These are phyloP conservation scores for Xestia c-nigrum DNA, from an alignment of 2,888 invertebrate species.

Conservation along the genomic window DNA sequence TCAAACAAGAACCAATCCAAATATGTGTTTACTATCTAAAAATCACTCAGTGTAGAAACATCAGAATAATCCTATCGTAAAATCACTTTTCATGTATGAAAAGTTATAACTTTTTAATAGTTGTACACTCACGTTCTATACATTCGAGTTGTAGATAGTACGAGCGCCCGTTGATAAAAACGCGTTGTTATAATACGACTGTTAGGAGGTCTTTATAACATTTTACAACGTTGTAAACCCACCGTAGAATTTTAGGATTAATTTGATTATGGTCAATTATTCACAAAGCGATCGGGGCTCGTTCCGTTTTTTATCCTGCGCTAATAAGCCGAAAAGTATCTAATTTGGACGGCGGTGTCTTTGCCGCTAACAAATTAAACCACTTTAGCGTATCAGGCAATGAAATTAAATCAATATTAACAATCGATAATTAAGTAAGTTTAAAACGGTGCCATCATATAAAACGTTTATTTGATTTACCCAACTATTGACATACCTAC, in stretches of 20 bases:
- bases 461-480: slow-evolving; percentile 78
- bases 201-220: slow-evolving; percentile 88
- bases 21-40: slow-evolving; percentile 61
- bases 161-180: slow-evolving; percentile 72
- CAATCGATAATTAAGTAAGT: slow-evolving; percentile 89
- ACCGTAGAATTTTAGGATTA: slow-evolving; percentile 90
- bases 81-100: slow-evolving; percentile 33
- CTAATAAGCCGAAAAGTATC: slow-evolving; percentile 90
- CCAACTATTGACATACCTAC: slow-evolving; percentile 71
- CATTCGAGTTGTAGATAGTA: slow-evolving; percentile 41
- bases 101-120: slow-evolving; percentile 39
- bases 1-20: slow-evolving; percentile 59
- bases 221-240: slow-evolving; percentile 90
- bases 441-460: slow-evolving; percentile 83
- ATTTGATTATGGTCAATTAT: slow-evolving; percentile 91
- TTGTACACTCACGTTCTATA: slow-evolving; percentile 26
- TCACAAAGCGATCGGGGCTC: slow-evolving; percentile 87
- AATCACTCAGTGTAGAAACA: slow-evolving; percentile 48
- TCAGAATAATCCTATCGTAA: slow-evolving; percentile 49
- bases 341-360: slow-evolving; percentile 89
- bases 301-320: slow-evolving; percentile 86
- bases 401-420: slow-evolving; percentile 88
- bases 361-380: slow-evolving; percentile 89
- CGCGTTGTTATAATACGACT: slow-evolving; percentile 83
- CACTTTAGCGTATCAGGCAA: slow-evolving; percentile 89